Base-by-base conservation (phyloP, 2,888 invertebrate genomes). In the Brenthis hecate region DNA sequence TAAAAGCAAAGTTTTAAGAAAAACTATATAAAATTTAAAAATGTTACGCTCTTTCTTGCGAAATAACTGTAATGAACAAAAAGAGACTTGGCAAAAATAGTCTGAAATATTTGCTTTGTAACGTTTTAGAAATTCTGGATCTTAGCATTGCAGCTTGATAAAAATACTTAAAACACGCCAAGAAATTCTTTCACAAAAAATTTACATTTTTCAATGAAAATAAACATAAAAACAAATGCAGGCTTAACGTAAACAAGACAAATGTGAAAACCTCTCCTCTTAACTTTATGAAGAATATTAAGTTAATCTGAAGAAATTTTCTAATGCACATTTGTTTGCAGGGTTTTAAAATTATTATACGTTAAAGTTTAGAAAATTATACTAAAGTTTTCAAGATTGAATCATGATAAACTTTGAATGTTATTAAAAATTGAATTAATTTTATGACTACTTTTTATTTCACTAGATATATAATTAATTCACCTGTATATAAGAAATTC, bases 141-240 rank as follows among this genome's bases (percentile, higher is more conserved):
- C 48, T 61, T 19, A 2, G 3, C 50, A 43, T 57, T 14, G 51
- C 43, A 19, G 61, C 19, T 19, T 56, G 19, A 3, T n/a, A 50
- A 61, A 28, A 48, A 43, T 56, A 19, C 16, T 62, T 23, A 51
- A 50, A 62, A 67, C 48, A 13, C 36, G 56, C 32, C 23, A 50
- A 62, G 50, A 67, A 56, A 50, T 51, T 51, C 61, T 43, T 67
- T 50, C 48, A 48, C n/a, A 54, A 54, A 66, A 53, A 16, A 53
- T 66, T 66, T 48, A n/a, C 50, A 61, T 61, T 66, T 66, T 62
- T 36, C 36, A 66, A 43, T 56, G 61, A 67, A 61, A 67, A 36
- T 58, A 51, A 13, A 51, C 50, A 60, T 55, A 50, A 61, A 64
- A 28, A 28, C 55, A 50, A 54, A 50, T 61, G 47, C 48, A 48